Evolutionary conservation across 2,113 vertebrate genomes (phyloP).

Genomic region (Sinocyclocheilus rhinocerous): DNA sequence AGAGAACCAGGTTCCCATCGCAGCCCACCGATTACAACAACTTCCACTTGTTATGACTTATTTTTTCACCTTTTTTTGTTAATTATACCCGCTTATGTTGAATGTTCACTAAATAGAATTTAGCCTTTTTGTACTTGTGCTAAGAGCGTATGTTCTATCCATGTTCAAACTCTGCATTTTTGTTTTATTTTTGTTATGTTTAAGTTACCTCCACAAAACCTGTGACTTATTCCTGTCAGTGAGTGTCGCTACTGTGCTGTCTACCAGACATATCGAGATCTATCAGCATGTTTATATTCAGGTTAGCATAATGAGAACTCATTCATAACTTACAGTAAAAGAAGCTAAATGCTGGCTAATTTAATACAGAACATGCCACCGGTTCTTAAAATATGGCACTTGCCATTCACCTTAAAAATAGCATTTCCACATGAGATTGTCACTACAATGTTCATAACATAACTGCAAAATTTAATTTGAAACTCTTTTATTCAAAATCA

Average conservation of each 20-base stretch:
- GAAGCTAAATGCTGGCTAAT: neutral
- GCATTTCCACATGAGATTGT: too few relatives aligned
- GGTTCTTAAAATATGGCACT: too few relatives aligned
- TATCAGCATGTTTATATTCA: neutral
- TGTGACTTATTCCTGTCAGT: neutral
- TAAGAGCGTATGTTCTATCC: neutral
- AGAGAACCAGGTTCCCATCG: neutral
- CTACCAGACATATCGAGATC: neutral
- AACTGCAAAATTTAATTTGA: neutral
- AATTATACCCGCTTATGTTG: too few relatives aligned
- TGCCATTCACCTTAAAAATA: too few relatives aligned
- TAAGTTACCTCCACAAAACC: neutral
- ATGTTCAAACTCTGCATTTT: too few relatives aligned
- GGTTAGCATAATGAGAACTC: neutral
- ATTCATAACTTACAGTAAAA: neutral
- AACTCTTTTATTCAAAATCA: too few relatives aligned
- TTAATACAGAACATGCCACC: too few relatives aligned
- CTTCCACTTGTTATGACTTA: neutral
- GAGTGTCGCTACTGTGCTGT: neutral
- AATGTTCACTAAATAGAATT: neutral
- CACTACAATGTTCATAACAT: neutral
- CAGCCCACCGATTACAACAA: neutral
- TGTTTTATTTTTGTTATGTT: too few relatives aligned
- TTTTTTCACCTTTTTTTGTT: neutral
- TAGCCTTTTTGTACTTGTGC: neutral